Evolutionary conservation across 2,888 invertebrate species (phyloP).

Genomic region (Bombyx huttoni): DNA sequence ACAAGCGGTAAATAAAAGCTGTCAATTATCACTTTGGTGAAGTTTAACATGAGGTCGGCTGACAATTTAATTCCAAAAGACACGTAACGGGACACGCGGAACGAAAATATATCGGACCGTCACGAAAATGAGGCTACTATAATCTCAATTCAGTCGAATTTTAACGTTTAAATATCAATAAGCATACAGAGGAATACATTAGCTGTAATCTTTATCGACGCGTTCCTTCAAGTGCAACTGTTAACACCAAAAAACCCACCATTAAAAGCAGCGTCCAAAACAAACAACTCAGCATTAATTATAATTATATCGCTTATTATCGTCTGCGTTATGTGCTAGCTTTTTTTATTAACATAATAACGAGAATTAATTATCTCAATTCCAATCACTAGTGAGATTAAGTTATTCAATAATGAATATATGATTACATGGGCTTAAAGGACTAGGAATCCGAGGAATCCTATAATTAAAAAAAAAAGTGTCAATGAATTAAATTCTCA

Average conservation of each 20-base stretch:
- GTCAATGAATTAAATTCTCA: too few relatives aligned
- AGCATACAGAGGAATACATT: background rate
- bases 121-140: background rate
- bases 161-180: background rate
- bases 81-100: too few relatives aligned
- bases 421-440: too few relatives aligned
- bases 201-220: slow-evolving; percentile 72
- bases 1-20: too few relatives aligned
- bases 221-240: slow-evolving; percentile 72
- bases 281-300: slow-evolving; percentile 33
- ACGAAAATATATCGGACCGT: too few relatives aligned
- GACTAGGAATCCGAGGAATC: too few relatives aligned
- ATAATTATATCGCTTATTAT: slow-evolving; percentile 5
- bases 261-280: slow-evolving; percentile 68
- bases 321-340: background rate
- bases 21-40: too few relatives aligned
- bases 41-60: too few relatives aligned
- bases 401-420: background rate
- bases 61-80: too few relatives aligned
- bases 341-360: too few relatives aligned
- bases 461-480: too few relatives aligned
- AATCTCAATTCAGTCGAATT: background rate
- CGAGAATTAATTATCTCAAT: too few relatives aligned
- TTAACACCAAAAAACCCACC: slow-evolving; percentile 43
- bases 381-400: background rate